A percentile compares a stretch with the other conserved stretches of the same genome.
phyloP scores from a whole-genome alignment of 23 tunicate species.

The Oikopleura vanhoeffeni region DNA sequence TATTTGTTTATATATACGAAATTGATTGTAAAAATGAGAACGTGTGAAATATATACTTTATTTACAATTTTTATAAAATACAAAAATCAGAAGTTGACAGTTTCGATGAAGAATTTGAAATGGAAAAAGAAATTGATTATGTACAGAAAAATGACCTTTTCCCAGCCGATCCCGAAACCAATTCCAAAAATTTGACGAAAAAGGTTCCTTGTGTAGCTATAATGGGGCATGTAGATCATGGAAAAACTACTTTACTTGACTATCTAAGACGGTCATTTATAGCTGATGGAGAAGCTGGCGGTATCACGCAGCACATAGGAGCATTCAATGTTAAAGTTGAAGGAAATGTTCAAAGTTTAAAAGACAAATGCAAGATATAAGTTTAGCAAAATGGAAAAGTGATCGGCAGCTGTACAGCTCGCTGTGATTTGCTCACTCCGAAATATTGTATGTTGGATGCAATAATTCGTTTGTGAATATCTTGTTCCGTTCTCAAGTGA shows the following conservation, averaged over 20 bases:
- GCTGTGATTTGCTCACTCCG: conserved; percentile 35
- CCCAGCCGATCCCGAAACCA: not conserved
- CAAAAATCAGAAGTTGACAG: too few species aligned
- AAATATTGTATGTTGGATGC: conserved; percentile 97
- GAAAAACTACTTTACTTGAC: conserved; percentile 82
- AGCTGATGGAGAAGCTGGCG: conserved; percentile 97
- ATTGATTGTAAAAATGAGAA: too few species aligned
- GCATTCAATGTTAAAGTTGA: conserved; percentile 64
- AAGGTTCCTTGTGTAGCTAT: conserved; percentile 51
- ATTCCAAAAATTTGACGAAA: not conserved
- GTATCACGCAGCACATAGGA: conserved; percentile 97
- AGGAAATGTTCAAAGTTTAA: conserved; percentile 85
- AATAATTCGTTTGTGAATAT: too few species aligned
- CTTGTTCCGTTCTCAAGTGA: too few species aligned
- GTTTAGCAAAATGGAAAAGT: too few species aligned
- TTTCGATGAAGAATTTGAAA: not conserved
- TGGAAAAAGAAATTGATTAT: not conserved
- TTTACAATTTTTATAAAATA: too few species aligned
- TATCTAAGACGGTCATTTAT: conserved; percentile 32
- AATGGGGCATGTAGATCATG: conserved; percentile 99
- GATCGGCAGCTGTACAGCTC: too few species aligned
- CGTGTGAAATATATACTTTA: too few species aligned
- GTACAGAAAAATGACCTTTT: not conserved
- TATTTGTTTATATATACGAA: too few species aligned
- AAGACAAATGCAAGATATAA: conserved; percentile 39